These are phyloP conservation scores for Netelia melanura DNA, from an alignment of 2,888 invertebrate species.

Conservation along the genomic window DNA sequence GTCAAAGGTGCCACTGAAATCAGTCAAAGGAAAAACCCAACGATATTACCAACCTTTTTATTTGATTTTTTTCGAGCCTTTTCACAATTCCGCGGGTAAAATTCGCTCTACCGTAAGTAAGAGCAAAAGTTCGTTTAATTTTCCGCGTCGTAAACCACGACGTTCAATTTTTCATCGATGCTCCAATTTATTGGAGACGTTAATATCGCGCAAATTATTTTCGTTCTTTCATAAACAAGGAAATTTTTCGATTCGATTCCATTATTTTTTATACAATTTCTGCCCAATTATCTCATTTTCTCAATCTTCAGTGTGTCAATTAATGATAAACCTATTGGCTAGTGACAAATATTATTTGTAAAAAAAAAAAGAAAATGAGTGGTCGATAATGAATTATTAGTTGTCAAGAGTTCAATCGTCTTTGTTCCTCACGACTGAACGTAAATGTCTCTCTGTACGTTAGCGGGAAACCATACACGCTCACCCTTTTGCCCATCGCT, in stretches of 20 bases:
- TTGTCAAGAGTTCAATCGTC: too few species aligned
- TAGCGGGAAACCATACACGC: background rate
- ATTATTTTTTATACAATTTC: constrained; percentile 14
- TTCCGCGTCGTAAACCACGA: background rate
- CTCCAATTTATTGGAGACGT: too few species aligned
- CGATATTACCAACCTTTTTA: constrained; percentile 21
- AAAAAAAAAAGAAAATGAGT: background rate
- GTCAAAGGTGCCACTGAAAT: constrained; percentile 92
- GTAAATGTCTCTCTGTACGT: constrained; percentile 6
- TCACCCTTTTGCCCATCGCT: background rate
- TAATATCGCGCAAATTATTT: too few species aligned
- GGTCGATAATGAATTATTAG: constrained; percentile 19
- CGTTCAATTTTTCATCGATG: constrained; percentile 1
- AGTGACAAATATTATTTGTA: background rate
- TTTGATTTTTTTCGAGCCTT: background rate
- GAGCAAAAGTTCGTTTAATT: background rate
- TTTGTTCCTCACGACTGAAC: too few species aligned
- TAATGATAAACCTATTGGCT: background rate
- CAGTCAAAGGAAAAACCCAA: constrained; percentile 55
- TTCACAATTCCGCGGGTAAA: too few species aligned
- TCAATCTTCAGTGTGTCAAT: constrained; percentile 9
- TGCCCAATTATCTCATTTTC: background rate
- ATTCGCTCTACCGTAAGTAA: background rate
- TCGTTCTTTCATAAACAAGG: too few species aligned
- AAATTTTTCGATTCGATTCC: background rate